Evolutionary conservation across 2,888 invertebrate species (phyloP).

Genomic region (Chorisops tibialis): DNA sequence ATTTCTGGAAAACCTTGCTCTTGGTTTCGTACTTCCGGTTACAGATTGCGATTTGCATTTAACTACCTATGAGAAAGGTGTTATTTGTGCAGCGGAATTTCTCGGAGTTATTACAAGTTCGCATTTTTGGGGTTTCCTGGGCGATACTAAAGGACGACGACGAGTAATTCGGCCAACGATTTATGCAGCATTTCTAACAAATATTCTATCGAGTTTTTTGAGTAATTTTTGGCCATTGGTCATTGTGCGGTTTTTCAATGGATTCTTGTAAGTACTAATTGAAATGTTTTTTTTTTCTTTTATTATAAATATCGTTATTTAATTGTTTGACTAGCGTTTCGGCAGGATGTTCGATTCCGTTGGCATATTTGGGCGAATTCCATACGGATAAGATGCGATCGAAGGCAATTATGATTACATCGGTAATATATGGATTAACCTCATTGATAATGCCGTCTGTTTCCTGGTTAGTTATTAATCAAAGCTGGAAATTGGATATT

Average conservation of each 20-base stretch:
- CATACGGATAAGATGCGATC: conserved; percentile 53
- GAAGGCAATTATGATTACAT: conserved; percentile 48
- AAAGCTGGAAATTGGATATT: conserved; percentile 43
- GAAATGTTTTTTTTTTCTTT: too few relatives aligned
- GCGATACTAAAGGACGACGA: conserved; percentile 55
- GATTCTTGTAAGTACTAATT: conserved; percentile 55
- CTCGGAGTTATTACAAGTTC: conserved; percentile 55
- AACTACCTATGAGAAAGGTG: conserved; percentile 50
- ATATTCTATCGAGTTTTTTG: conserved; percentile 53
- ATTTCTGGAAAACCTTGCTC: conserved; percentile 51
- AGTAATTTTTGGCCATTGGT: conserved; percentile 54
- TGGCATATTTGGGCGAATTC: conserved; percentile 49
- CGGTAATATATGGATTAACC: conserved; percentile 45
- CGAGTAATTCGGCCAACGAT: conserved; percentile 53
- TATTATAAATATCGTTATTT: too few relatives aligned
- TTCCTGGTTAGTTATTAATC: conserved; percentile 46
- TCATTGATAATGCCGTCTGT: conserved; percentile 45
- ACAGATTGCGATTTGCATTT: conserved; percentile 52
- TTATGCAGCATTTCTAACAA: conserved; percentile 51
- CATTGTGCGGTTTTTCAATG: conserved; percentile 54
- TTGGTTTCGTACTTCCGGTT: conserved; percentile 56
- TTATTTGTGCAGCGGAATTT: conserved; percentile 49
- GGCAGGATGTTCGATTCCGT: not conserved
- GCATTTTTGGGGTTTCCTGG: conserved; percentile 58
- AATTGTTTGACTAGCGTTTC: not conserved